These are phyloP conservation scores for Lota lota DNA, from an alignment of 2,113 vertebrate species.

Conservation along the genomic window DNA sequence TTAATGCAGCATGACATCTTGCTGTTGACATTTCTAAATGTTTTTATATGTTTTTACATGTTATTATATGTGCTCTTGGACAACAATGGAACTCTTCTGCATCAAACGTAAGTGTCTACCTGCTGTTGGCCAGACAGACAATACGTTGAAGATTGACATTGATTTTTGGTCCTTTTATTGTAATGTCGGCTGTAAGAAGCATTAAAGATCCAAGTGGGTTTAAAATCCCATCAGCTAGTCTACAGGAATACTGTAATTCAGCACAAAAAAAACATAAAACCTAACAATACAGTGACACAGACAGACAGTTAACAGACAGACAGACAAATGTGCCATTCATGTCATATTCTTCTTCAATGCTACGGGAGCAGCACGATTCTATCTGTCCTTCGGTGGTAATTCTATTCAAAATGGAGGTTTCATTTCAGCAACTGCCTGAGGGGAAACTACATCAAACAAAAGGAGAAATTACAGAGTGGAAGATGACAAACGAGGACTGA, in stretches of 20 bases:
- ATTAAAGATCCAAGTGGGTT: too few relatives aligned
- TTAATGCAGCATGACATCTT: too few relatives aligned
- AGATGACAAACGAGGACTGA: slow-evolving; percentile 61
- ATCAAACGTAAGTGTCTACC: too few relatives aligned
- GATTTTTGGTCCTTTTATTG: too few relatives aligned
- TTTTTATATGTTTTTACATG: too few relatives aligned
- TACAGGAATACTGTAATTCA: background rate
- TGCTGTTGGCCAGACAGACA: too few relatives aligned
- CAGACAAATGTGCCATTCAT: background rate
- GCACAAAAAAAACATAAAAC: background rate
- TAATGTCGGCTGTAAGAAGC: too few relatives aligned
- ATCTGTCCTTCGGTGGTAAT: slow-evolving; percentile 37
- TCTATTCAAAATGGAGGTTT: slow-evolving; percentile 46
- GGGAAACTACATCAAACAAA: slow-evolving; percentile 54
- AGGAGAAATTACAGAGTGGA: slow-evolving; percentile 55
- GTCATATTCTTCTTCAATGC: background rate
- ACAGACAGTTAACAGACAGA: slow-evolving; percentile 5
- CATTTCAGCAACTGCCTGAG: slow-evolving; percentile 59
- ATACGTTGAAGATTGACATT: too few relatives aligned
- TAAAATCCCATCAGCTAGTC: background rate
- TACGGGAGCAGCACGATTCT: background rate
- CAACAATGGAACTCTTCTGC: too few relatives aligned
- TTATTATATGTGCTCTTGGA: too few relatives aligned
- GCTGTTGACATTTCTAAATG: too few relatives aligned
- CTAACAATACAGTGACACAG: background rate